Base-by-base conservation (phyloP, 2,113 vertebrate genomes). In the Oostethus manadensis region DNA sequence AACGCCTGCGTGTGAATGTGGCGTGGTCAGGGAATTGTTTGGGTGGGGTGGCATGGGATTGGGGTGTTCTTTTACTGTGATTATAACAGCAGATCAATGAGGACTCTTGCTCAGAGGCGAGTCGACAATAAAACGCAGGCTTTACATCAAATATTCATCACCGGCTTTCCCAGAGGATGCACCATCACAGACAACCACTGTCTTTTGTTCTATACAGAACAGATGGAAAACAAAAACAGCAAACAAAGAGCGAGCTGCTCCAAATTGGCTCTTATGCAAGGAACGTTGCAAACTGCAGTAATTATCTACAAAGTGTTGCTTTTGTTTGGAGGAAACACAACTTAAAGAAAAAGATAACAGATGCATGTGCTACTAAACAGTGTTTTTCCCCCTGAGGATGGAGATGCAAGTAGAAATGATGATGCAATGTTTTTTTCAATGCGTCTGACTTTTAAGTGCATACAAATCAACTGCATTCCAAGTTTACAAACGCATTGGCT, bases 91-190 rank as follows among this genome's bases (percentile, higher is more conserved):
- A 87, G 88, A 91, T 90, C 86, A 88, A 83, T 84, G 85, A 79
- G 62, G 74, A 82, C 78, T 80, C 80, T 68, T 57, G 73, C 81
- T 88, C 74, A 68, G 76, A 83, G 76, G 80, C 65, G 60, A 77
- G 81, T 76, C 81, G 62, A 60, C 70, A 84, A 85, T 83, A 85
- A 84, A 88, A 86, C 77, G 72, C 64, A 80, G 81, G 78, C 84
- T 84, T 87, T 84, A 73, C 80, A 90, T 90, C 75, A 91, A 88
- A 88, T 86, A 90, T 89, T 89, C 82, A 89, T 84, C 68, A 81
- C 66, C 70, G 69, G 58, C 51, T 51, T 73, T 81, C 81, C 79
- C 74, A 76, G 77, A 79, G 81, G 83, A 86, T 74, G 73, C 67
- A 57, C 61, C 62, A 66, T 67, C 80, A 69, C 63, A 85, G 70